Evolutionary conservation across 2,113 vertebrate genomes (phyloP).

Genomic region (Macrotis lagotis): DNA sequence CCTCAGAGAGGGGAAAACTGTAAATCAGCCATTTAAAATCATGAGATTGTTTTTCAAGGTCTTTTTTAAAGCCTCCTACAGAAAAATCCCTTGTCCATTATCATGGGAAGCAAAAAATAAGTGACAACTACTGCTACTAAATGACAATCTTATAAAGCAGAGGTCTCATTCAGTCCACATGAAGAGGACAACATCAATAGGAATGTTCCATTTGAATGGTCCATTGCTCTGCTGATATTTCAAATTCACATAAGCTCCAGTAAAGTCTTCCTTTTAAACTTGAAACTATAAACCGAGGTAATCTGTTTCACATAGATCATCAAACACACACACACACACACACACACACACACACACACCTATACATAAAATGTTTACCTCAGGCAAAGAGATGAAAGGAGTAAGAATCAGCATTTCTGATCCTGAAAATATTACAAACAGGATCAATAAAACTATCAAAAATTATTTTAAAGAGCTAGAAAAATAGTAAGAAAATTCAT

Average conservation of each 20-base stretch:
- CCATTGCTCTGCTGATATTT: conserved; percentile 59
- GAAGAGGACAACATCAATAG: conserved; percentile 16
- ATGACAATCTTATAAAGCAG: conserved; percentile 10
- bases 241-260: conserved; percentile 45
- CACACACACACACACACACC: too few species aligned
- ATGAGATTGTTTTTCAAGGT: conserved; percentile 32
- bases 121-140: not conserved
- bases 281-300: conserved; percentile 46
- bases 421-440: conserved; percentile 37
- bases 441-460: too few species aligned
- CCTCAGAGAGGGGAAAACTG: not conserved
- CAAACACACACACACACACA: not conserved
- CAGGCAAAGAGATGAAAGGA: not conserved
- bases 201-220: conserved; percentile 31
- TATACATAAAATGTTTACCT: conserved; percentile 20
- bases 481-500: too few species aligned
- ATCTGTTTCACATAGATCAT: conserved; percentile 42
- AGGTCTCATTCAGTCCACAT: conserved; percentile 16
- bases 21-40: conserved; percentile 51
- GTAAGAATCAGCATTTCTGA: not conserved
- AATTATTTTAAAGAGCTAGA: too few species aligned
- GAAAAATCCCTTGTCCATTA: conserved; percentile 54
- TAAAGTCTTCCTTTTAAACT: conserved; percentile 48
- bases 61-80: conserved; percentile 40
- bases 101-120: conserved; percentile 17